Base-by-base conservation (phyloP, 2,113 vertebrate species). In the Ictidomys tridecemlineatus region DNA sequence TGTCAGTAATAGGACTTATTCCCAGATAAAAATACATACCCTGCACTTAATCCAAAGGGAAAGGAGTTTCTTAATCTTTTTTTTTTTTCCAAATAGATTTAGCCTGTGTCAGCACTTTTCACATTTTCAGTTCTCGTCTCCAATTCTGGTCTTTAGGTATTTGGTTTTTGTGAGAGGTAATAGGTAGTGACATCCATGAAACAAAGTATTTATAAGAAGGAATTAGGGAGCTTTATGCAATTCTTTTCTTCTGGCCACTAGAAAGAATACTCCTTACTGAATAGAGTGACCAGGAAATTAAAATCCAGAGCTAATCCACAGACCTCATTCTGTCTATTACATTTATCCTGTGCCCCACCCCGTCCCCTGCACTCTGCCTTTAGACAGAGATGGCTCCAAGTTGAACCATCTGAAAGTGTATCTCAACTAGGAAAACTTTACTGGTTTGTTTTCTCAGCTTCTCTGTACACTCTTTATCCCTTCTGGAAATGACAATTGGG, bases 151-250 rank as follows among this genome's bases (percentile, higher is more conserved):
- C 72, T 74, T 26, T 1, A 88, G 48, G 28, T 42, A 39, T 30
- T 84, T 74, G 53, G 65, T 42, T 93, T 83, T 51, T 32, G 3
- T 4, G 70, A 82, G 39, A 92, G 30, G 24, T n/a, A 65, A 89
- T 73, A 87, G 51, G 34, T 34, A 79, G 22, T 10, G 4, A 89
- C 91, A 53, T 39, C 85, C 39, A 16, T 30, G 63, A 91, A 93
- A 89, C 78, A 85, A 76, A 53, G 63, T 70, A 24, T 70, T 94
- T 70, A 53, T 8, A 84, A 97, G 56, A 78, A 56, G 39, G 58
- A 84, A 83, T 78, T 85, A 61, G 0, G 42, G 22, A 86, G 48
- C 56, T 91, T 85, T 86, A 53, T 67, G 37, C 28, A 70, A 34
- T 89, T 63, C 34, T 84, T 42, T 78, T n/a, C 79, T 76, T 65